These are phyloP conservation scores for Cynopterus brachyotis DNA, from an alignment of 2,113 vertebrate genomes.

Conservation along the genomic window DNA sequence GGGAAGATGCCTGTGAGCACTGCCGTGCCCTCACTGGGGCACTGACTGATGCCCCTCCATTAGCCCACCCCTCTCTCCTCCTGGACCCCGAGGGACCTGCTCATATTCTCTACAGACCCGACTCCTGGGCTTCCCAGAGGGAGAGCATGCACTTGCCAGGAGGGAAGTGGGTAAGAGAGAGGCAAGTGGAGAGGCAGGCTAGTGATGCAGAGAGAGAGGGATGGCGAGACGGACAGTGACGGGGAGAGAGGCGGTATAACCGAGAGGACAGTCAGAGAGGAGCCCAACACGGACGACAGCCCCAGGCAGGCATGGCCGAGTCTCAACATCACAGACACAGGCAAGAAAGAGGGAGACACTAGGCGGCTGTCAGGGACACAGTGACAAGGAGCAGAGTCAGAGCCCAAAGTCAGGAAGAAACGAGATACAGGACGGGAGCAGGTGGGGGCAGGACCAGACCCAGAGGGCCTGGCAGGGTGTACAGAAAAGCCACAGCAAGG, in stretches of 20 bases:
- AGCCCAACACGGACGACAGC: background rate
- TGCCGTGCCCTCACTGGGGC: rapidly evolving
- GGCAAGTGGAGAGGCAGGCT: rapidly evolving
- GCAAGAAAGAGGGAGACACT: background rate
- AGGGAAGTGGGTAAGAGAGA: background rate
- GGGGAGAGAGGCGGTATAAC: background rate
- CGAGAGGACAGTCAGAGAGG: background rate
- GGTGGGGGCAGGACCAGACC: too few relatives aligned
- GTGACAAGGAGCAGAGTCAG: background rate
- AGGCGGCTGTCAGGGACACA: background rate
- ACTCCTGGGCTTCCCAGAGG: background rate
- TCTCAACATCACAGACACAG: background rate
- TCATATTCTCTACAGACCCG: background rate
- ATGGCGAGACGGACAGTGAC: background rate
- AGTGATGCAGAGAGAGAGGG: background rate
- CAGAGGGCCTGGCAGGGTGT: rapidly evolving
- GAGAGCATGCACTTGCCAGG: background rate
- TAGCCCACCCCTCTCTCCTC: background rate
- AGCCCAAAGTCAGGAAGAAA: background rate
- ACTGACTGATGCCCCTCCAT: rapidly evolving
- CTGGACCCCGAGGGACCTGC: background rate
- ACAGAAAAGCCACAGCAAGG: background rate
- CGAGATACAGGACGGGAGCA: background rate
- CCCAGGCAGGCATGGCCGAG: background rate
- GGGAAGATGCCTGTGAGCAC: background rate